These are phyloP conservation scores for Anoncus sp. DNA, from an alignment of 2,888 invertebrate species.

Conservation along the genomic window DNA sequence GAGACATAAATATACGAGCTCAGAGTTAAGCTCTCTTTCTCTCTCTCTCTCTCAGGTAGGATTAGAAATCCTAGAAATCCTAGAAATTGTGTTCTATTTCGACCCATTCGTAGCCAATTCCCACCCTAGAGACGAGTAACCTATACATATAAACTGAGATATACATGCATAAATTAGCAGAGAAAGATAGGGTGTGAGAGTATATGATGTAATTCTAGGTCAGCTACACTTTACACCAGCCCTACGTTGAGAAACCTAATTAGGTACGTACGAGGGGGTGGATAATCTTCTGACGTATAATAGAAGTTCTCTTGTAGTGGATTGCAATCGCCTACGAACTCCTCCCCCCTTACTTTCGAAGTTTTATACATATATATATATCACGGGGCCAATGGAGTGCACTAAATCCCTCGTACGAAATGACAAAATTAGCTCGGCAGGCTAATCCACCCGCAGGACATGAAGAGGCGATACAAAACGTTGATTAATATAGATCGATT, in stretches of 20 bases:
- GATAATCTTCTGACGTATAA: slow-evolving; percentile 62
- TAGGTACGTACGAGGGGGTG: slow-evolving; percentile 61
- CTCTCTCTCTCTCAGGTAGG: slow-evolving; percentile 5
- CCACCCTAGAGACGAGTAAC: not conserved
- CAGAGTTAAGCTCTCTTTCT: slow-evolving; percentile 40
- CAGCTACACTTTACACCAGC: slow-evolving; percentile 68
- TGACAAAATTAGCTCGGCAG: slow-evolving; percentile 62
- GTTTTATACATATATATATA: slow-evolving; percentile 34
- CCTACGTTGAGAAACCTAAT: slow-evolving; percentile 63
- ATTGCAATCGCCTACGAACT: not conserved
- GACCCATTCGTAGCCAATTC: not conserved
- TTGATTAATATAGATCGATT: slow-evolving; percentile 47
- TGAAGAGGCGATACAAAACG: slow-evolving; percentile 28
- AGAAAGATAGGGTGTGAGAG: not conserved
- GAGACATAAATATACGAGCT: slow-evolving; percentile 42
- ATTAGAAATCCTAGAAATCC: slow-evolving; percentile 53
- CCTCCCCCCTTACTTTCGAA: not conserved
- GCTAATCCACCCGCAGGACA: slow-evolving; percentile 44
- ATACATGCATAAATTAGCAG: not conserved
- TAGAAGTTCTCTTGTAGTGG: slow-evolving; percentile 18
- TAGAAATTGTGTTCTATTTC: slow-evolving; percentile 22
- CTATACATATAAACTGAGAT: not conserved
- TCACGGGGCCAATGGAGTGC: slow-evolving; percentile 35
- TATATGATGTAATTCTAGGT: slow-evolving; percentile 37
- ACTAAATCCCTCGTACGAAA: slow-evolving; percentile 48